phyloP scores from a whole-genome alignment of 2,797 vertebrate species.

The Nothura maculosa region DNA sequence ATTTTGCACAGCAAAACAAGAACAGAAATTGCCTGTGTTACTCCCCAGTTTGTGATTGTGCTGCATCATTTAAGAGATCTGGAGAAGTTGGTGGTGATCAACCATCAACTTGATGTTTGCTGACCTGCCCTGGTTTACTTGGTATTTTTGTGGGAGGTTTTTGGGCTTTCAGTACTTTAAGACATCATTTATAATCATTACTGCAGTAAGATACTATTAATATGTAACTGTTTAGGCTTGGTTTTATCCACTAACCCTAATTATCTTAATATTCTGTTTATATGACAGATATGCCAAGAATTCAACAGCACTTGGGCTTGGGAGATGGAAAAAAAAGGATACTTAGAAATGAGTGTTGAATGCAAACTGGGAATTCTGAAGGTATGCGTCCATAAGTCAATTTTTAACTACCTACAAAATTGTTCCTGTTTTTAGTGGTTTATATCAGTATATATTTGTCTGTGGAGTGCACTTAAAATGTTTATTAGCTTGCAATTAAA shows the following conservation, averaged over 20 bases:
- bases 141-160: neutral
- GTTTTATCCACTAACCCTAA: constrained; percentile 10
- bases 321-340: constrained; percentile 98
- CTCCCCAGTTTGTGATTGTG: neutral
- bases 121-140: neutral
- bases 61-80: neutral
- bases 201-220: neutral
- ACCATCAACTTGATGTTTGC: neutral
- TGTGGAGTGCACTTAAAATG: neutral
- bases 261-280: constrained; percentile 16
- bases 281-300: constrained; percentile 93
- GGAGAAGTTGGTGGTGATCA: neutral
- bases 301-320: constrained; percentile 98
- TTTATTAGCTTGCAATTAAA: neutral
- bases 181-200: neutral
- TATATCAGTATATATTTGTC: neutral
- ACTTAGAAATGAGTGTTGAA: constrained; percentile 94
- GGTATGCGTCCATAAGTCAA: constrained; percentile 77
- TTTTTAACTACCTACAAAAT: constrained; percentile 77
- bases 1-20: neutral
- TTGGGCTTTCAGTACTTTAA: neutral
- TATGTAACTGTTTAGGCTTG: neutral
- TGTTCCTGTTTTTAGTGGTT: neutral
- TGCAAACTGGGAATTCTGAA: constrained; percentile 96
- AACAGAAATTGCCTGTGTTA: neutral